Evolutionary conservation across 2,888 invertebrate species (phyloP), one percentile per base, ranked within the genome.

Genomic region (Lordiphosa andalusiaca): DNA sequence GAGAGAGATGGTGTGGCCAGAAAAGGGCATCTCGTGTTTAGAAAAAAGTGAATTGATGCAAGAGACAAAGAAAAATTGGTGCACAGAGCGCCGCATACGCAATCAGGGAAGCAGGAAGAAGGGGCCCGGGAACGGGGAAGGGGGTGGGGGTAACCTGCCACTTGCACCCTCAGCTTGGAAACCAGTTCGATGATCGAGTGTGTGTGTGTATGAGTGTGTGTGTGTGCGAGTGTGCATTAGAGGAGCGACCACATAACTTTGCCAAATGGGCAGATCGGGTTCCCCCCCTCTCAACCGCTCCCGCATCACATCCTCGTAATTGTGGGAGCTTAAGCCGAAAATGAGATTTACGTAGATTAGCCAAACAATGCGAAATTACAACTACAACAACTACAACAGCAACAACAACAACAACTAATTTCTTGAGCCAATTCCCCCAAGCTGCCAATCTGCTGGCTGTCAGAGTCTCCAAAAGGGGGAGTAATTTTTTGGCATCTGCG

Each of bases 311-410:
- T 12, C 10, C 0, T 58, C 67, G 83, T 81, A 80, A 83, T 83
- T 81, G 80, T 80, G 80, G 84, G 80, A 80, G 80, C 81, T 67
- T 50, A 30, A n/a, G 56, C 63, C 78, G 67, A 59, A 75, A 81
- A 74, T 71, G 56, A 83, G 80, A 83, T 80, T 80, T 74, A 73
- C 69, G 58, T 73, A 80, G 80, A 81, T 80, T 83, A 50, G 76
- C 74, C 77, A 80, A 80, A 84, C 82, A 81, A 84, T 73, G 78
- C 72, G 67, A 83, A 81, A 74, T 76, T 76, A 70, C 82, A 73
- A 69, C 73, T 53, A 58, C 58, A 50, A 37, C 54, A 56, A 21
- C 60, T 51, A 53, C 41, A 56, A 35, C 38, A 42, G 36, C 25
- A 48, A 36, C 25, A 42, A 35, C 38, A 42, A 39, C 25, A 48